Evolutionary conservation across 2,888 invertebrate species (phyloP).

Genomic region (Drosophila atripex): DNA sequence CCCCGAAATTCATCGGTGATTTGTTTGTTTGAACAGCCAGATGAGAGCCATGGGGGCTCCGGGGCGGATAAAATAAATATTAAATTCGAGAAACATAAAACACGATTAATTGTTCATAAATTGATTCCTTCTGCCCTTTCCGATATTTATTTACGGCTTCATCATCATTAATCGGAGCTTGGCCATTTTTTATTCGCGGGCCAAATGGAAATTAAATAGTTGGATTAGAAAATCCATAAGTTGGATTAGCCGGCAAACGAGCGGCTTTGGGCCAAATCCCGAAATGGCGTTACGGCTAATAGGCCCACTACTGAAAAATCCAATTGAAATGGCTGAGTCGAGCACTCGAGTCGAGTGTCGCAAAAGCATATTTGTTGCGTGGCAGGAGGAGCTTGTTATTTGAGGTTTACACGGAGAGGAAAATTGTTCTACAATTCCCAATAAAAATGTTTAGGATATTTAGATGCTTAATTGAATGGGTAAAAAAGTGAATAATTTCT

Average conservation of each 20-base stretch:
- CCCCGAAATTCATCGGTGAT: slow-evolving; percentile 25
- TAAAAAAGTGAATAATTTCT: too few relatives aligned
- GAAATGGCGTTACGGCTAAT: slow-evolving; percentile 34
- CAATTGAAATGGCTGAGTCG: slow-evolving; percentile 44
- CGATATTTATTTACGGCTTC: slow-evolving; percentile 29
- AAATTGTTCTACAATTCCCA: neutral
- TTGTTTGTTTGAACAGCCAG: slow-evolving; percentile 58
- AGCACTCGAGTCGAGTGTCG: slow-evolving; percentile 22
- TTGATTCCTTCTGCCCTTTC: slow-evolving; percentile 5
- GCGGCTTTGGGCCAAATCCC: slow-evolving; percentile 18
- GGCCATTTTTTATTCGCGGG: slow-evolving; percentile 3
- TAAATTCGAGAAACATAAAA: slow-evolving; percentile 56
- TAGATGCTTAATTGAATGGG: neutral
- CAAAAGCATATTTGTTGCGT: slow-evolving; percentile 7
- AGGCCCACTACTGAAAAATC: slow-evolving; percentile 38
- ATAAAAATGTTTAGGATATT: too few relatives aligned
- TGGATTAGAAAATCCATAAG: too few relatives aligned
- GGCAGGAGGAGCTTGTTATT: neutral
- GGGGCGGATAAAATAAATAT: slow-evolving; percentile 44
- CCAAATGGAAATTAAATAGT: slow-evolving; percentile 19
- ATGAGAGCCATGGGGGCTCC: slow-evolving; percentile 11
- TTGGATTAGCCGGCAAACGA: slow-evolving; percentile 31
- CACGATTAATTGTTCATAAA: slow-evolving; percentile 28
- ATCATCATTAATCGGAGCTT: slow-evolving; percentile 24
- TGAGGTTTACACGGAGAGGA: slow-evolving; percentile 1